phyloP scores from a whole-genome alignment of 1,140 invertebrate species.

The Aphidius gifuensis region DNA sequence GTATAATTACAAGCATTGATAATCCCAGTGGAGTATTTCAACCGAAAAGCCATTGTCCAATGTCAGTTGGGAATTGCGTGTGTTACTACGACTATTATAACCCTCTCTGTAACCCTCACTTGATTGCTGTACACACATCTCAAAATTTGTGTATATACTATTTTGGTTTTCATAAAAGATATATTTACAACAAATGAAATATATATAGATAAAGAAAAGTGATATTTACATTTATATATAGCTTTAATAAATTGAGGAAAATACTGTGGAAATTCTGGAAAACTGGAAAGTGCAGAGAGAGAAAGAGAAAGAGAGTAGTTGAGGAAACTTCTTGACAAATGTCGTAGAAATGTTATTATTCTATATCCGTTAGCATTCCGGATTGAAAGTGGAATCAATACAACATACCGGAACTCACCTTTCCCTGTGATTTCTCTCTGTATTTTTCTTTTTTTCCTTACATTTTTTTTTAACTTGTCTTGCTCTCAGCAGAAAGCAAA shows the following conservation, averaged over 20 bases:
- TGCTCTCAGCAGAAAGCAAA: no score
- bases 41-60: constrained; percentile 14
- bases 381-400: constrained; percentile 14
- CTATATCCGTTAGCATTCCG: constrained; percentile 1
- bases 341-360: constrained; percentile 16
- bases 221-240: neutral
- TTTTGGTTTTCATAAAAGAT: neutral
- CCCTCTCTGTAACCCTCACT: neutral
- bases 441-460: no score
- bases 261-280: neutral
- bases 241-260: neutral
- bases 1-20: constrained; percentile 25
- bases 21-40: constrained; percentile 19
- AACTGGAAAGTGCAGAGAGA: neutral
- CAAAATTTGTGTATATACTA: constrained; percentile 3
- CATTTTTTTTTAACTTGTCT: no score
- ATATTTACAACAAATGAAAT: no score
- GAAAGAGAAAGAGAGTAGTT: neutral
- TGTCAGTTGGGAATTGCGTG: constrained; percentile 15
- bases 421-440: no score
- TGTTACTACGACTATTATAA: neutral
- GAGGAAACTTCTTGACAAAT: constrained; percentile 10
- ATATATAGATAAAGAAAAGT: constrained; percentile 1
- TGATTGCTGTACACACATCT: neutral
- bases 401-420: constrained; percentile 4